Evolutionary conservation across 1,140 invertebrate genomes (phyloP), one percentile per base, ranked within the genome.

Genomic region (Drosophila parvula): DNA sequence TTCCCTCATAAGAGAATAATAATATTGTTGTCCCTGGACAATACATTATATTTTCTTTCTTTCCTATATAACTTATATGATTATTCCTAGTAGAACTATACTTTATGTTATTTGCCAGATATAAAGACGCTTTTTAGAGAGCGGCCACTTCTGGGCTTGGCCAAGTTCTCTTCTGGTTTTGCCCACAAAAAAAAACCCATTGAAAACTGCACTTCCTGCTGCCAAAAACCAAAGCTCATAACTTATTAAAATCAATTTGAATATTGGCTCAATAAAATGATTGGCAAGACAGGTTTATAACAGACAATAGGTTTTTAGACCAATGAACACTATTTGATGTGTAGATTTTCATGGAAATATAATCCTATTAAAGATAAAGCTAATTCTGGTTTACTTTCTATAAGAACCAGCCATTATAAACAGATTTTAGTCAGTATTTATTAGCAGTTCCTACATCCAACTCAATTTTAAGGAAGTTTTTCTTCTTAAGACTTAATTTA

Each of bases 171-270:
- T 4, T 12, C 36, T 38, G 36, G 11, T 4, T 38, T 38, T 38
- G 47, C 30, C n/a, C 4, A 16, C 16, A 51, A 48, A 48, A 51
- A 48, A 48, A 28, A n/a, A 28, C 27, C 27, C 27, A 47, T 47
- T 34, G 18, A 59, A 34, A 58, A 8, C 8, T 27, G 9, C 30
- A 18, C 57, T 60, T 60, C 43, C 57, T 60, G 12, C 12, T 60
- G 57, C 9, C 18, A 41, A 32, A 34, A 48, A 60, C 32, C 16
- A 27, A 32, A 60, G 12, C 43, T 34, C 6, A 51, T 18, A 28
- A 51, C 16, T 18, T 34, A 18, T 12, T 34, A 34, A 34, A 34
- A 6, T 34, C 11, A 18, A 51, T 34, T 51, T 16, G 34, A 18
- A 18, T 18, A 16, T 6, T 50, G 11, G 11, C 10, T 34, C 11